Evolutionary conservation across 1,140 invertebrate species (phyloP).

Genomic region (Diachasma alloeum): DNA sequence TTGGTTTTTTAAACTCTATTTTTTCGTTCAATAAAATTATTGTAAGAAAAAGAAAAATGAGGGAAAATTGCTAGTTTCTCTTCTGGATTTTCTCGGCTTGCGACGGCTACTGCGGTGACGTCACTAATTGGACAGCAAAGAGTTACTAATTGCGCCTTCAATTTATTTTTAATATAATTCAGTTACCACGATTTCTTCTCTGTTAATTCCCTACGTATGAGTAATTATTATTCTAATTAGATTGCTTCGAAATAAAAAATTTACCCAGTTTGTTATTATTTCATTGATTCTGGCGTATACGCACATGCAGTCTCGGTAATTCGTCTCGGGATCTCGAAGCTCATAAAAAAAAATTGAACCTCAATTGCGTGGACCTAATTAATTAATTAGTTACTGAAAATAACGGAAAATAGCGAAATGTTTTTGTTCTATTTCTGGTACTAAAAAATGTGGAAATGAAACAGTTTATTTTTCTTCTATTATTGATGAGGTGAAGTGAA

Average conservation of each 20-base stretch:
- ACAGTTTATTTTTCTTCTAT: not conserved
- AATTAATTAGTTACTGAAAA: not conserved
- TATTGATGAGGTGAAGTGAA: constrained; percentile 46
- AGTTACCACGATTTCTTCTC: not conserved
- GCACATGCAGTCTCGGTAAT: constrained; percentile 46
- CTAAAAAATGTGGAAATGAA: not conserved
- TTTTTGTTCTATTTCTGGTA: not conserved
- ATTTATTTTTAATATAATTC: not conserved
- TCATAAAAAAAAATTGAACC: constrained; percentile 34
- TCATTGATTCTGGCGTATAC: constrained; percentile 54
- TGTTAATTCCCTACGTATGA: not conserved
- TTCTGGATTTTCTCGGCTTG: constrained; percentile 4
- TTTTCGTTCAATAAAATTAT: not conserved
- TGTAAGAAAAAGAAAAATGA: not conserved
- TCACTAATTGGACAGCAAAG: constrained; percentile 7
- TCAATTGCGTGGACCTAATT: not conserved
- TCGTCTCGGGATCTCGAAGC: constrained; percentile 61
- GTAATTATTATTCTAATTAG: not conserved
- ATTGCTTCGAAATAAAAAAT: constrained; percentile 40
- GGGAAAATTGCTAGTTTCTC: not conserved
- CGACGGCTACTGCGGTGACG: not conserved
- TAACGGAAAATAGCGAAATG: not conserved
- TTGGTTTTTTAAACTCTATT: constrained; percentile 29
- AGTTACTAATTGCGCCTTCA: constrained; percentile 8
- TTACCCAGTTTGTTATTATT: constrained; percentile 31